Evolutionary conservation across 2,888 invertebrate genomes (phyloP).

Genomic region (Nasonia oneida): DNA sequence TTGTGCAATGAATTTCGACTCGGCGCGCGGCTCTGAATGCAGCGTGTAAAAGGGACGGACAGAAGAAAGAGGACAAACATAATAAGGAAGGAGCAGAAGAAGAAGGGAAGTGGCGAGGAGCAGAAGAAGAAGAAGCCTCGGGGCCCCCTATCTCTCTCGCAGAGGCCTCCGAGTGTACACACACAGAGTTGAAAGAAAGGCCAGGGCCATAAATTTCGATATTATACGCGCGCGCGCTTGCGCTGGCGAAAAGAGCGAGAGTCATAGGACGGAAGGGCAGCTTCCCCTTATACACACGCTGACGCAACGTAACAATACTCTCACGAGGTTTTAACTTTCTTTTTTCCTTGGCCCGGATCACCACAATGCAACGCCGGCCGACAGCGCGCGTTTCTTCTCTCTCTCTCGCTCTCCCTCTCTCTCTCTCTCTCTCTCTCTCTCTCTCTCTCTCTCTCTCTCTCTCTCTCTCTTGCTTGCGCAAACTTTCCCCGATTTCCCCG

Average conservation of each 20-base stretch:
- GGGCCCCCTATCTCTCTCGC: constrained; percentile 28
- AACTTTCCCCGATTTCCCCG: constrained; percentile 77
- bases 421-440: constrained; percentile 38
- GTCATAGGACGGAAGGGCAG: constrained; percentile 21
- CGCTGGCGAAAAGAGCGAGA: constrained; percentile 47
- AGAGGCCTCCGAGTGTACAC: neutral
- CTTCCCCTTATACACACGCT: constrained; percentile 47
- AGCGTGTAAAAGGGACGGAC: constrained; percentile 38
- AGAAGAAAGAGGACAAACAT: constrained; percentile 56
- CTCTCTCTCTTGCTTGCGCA: too few species aligned
- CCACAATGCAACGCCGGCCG: constrained; percentile 53
- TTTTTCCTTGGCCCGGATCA: constrained; percentile 63
- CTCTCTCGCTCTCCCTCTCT: constrained; percentile 27
- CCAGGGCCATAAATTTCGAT: constrained; percentile 77
- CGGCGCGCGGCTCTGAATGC: neutral
- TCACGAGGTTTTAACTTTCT: constrained; percentile 68
- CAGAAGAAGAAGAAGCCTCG: constrained; percentile 27
- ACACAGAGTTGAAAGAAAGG: constrained; percentile 42
- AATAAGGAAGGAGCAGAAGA: constrained; percentile 56
- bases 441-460: constrained; percentile 36
- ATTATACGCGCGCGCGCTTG: constrained; percentile 73
- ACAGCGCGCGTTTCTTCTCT: constrained; percentile 21
- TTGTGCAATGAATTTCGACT: constrained; percentile 49
- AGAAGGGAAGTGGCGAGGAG: constrained; percentile 47
- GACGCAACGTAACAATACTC: constrained; percentile 63